These are phyloP conservation scores for Clarias batrachus DNA, from an alignment of 2,113 vertebrate species.

Conservation along the genomic window DNA sequence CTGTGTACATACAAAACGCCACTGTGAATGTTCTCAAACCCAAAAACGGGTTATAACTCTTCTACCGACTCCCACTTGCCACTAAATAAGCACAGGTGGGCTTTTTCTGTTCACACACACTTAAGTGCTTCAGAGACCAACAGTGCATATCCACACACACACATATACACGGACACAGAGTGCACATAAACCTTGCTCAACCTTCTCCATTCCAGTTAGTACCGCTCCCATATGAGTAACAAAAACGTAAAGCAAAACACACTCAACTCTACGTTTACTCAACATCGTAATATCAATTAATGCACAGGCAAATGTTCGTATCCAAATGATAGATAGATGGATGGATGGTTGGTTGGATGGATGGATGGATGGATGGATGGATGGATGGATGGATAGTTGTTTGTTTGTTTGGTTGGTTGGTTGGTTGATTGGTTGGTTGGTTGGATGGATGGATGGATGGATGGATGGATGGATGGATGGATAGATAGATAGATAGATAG, in stretches of 20 bases:
- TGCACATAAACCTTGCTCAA: constrained; percentile 60
- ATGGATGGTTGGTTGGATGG: too few species aligned
- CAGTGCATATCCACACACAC: constrained; percentile 20
- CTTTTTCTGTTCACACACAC: constrained; percentile 36
- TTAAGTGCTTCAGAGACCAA: constrained; percentile 15
- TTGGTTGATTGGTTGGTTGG: too few species aligned
- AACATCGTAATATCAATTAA: not conserved
- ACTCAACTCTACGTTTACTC: not conserved
- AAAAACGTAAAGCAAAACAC: constrained; percentile 6
- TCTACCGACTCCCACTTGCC: not conserved
- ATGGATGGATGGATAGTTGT: not conserved
- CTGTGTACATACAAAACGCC: not conserved
- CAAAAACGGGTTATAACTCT: not conserved
- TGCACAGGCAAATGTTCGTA: too few species aligned
- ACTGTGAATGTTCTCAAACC: not conserved
- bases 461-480: not conserved
- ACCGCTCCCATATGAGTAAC: constrained; percentile 35
- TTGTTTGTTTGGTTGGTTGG: too few species aligned
- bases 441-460: too few species aligned
- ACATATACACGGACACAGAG: constrained; percentile 32
- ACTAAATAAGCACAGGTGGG: constrained; percentile 50
- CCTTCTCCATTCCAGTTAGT: constrained; percentile 30
- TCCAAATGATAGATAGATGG: not conserved
- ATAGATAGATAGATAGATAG: constrained; percentile 1
- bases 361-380: not conserved